These are phyloP conservation scores for Urosaurus nigricauda DNA, from an alignment of 2,797 vertebrate genomes.

Conservation along the genomic window DNA sequence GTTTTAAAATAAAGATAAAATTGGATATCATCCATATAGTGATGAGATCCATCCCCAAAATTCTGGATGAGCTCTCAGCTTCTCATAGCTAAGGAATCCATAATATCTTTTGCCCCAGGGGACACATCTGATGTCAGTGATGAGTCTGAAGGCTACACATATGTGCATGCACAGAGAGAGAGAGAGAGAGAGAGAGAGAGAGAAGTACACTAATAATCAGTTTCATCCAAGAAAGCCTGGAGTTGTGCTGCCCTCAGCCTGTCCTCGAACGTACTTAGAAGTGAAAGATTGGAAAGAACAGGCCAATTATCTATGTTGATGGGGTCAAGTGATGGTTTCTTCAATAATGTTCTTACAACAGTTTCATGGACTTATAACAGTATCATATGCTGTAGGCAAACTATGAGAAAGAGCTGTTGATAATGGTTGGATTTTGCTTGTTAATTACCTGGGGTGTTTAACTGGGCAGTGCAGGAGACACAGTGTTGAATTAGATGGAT, in stretches of 20 bases:
- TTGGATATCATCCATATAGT: neutral
- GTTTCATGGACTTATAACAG: neutral
- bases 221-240: neutral
- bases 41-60: neutral
- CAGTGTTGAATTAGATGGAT: neutral
- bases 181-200: too few species aligned
- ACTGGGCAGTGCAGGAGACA: neutral
- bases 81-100: too few species aligned
- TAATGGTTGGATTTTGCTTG: neutral
- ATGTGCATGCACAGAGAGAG: too few species aligned
- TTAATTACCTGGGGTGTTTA: neutral
- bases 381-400: neutral
- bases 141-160: too few species aligned
- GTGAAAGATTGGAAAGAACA: neutral
- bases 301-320: too few species aligned
- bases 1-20: neutral
- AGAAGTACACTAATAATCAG: neutral
- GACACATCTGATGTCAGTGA: too few species aligned
- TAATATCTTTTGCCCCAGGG: too few species aligned
- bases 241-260: too few species aligned
- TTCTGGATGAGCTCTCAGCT: neutral
- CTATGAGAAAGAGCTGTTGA: neutral
- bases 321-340: neutral
- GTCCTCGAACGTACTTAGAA: neutral
- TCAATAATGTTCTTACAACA: neutral